A percentile compares a stretch with the other conserved stretches of the same genome.
phyloP scores from a whole-genome alignment of 2,888 invertebrate genomes.

The Tetranychus piercei region DNA sequence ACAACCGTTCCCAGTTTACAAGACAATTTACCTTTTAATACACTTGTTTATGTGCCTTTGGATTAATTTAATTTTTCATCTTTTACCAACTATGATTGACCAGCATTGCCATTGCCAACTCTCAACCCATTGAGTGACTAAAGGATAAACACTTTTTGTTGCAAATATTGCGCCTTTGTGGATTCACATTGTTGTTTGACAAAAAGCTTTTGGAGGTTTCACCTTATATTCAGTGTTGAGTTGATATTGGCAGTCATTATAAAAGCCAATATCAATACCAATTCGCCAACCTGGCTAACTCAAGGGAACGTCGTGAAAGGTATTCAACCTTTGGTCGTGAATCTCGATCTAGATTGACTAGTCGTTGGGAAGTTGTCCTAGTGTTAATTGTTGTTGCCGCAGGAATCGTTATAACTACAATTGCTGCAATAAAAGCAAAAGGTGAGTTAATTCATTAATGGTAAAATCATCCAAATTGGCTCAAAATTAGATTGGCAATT shows the following conservation, averaged over 20 bases:
- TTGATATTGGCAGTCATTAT: background rate
- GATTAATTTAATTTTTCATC: no score
- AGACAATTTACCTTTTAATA: no score
- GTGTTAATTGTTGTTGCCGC: slow-evolving; percentile 19
- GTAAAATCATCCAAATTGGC: background rate
- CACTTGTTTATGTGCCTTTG: no score
- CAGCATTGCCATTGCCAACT: no score
- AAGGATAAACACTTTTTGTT: no score
- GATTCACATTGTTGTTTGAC: no score
- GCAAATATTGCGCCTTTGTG: no score
- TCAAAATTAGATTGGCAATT: background rate
- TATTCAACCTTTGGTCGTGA: slow-evolving; percentile 13
- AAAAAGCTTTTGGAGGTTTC: background rate
- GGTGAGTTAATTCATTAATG: slow-evolving; percentile 16
- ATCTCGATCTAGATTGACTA: background rate
- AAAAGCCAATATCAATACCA: background rate
- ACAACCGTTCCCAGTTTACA: no score
- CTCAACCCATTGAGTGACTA: no score
- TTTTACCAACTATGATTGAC: no score
- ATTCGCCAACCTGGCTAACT: slow-evolving; percentile 12
- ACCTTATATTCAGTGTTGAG: background rate
- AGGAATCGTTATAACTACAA: slow-evolving; percentile 22
- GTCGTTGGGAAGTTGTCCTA: slow-evolving; percentile 22
- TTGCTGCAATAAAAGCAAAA: slow-evolving; percentile 22
- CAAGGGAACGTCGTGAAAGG: slow-evolving; percentile 9